These are phyloP conservation scores for Oreochromis mossambicus DNA, from an alignment of 2,797 vertebrate species.

Conservation along the genomic window DNA sequence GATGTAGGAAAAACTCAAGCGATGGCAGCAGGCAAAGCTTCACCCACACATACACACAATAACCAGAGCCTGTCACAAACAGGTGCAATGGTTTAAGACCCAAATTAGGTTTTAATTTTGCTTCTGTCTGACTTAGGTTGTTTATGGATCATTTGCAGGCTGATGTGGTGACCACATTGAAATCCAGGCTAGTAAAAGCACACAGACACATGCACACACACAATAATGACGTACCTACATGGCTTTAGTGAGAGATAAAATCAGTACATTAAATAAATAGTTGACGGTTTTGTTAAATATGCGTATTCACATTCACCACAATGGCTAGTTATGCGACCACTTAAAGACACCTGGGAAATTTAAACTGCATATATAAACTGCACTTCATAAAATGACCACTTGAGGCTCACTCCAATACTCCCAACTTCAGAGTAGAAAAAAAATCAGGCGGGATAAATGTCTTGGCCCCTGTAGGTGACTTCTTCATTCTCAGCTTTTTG, in stretches of 20 bases:
- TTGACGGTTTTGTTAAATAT: not conserved
- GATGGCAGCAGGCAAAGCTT: constrained; percentile 76
- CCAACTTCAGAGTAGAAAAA: not conserved
- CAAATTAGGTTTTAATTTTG: constrained; percentile 79
- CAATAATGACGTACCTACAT: not conserved
- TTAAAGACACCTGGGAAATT: not conserved
- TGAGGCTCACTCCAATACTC: not conserved
- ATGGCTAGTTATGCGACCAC: not conserved
- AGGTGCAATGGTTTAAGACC: constrained; percentile 80
- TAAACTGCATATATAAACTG: not conserved
- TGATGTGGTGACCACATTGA: constrained; percentile 33
- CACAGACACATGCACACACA: not conserved
- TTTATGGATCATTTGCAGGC: constrained; percentile 69
- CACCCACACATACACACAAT: constrained; percentile 31
- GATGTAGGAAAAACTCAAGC: constrained; percentile 76
- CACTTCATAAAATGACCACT: not conserved
- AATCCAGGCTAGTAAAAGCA: constrained; percentile 1
- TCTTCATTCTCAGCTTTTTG: not conserved
- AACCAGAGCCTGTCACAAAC: constrained; percentile 67
- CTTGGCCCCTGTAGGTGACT: not conserved
- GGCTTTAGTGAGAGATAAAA: not conserved
- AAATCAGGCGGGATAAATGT: not conserved
- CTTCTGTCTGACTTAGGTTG: constrained; percentile 72
- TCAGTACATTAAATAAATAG: not conserved
- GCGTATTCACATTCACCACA: not conserved